These are phyloP conservation scores for Eremobia ochroleuca DNA, from an alignment of 2,888 invertebrate species.

Conservation along the genomic window DNA sequence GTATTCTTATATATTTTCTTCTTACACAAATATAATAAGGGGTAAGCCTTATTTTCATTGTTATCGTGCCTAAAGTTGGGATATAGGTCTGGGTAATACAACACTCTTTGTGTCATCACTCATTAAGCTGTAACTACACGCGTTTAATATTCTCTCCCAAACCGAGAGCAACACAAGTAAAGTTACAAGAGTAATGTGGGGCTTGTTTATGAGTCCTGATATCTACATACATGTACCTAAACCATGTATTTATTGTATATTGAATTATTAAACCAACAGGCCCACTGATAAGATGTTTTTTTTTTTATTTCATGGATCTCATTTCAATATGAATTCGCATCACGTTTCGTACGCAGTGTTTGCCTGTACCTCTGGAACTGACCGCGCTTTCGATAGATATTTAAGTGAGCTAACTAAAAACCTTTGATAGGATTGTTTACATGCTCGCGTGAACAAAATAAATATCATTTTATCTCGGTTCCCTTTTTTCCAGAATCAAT, in stretches of 20 bases:
- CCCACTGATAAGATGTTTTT: constrained; percentile 63
- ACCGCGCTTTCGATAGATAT: constrained; percentile 50
- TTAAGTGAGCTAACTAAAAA: constrained; percentile 28
- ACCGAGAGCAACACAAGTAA: constrained; percentile 41
- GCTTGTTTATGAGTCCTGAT: constrained; percentile 43
- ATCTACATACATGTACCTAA: constrained; percentile 43
- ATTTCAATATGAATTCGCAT: constrained; percentile 67
- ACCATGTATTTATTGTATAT: constrained; percentile 43
- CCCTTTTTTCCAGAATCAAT: background rate
- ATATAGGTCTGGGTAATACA: constrained; percentile 42
- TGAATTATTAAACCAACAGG: constrained; percentile 68
- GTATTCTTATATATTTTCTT: constrained; percentile 14
- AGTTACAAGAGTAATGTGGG: constrained; percentile 43
- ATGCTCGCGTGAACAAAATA: constrained; percentile 17
- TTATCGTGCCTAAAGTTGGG: constrained; percentile 31
- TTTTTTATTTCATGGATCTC: constrained; percentile 62
- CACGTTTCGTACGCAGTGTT: constrained; percentile 67
- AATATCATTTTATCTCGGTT: constrained; percentile 1
- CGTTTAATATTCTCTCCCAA: constrained; percentile 43
- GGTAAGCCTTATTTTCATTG: constrained; percentile 30
- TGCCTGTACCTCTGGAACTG: constrained; percentile 53
- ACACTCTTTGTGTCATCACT: constrained; percentile 61
- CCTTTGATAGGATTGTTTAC: constrained; percentile 22
- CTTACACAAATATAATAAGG: background rate
- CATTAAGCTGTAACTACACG: constrained; percentile 56